phyloP scores from a whole-genome alignment of 2,797 vertebrate genomes.

The Smutsia gigantea region DNA sequence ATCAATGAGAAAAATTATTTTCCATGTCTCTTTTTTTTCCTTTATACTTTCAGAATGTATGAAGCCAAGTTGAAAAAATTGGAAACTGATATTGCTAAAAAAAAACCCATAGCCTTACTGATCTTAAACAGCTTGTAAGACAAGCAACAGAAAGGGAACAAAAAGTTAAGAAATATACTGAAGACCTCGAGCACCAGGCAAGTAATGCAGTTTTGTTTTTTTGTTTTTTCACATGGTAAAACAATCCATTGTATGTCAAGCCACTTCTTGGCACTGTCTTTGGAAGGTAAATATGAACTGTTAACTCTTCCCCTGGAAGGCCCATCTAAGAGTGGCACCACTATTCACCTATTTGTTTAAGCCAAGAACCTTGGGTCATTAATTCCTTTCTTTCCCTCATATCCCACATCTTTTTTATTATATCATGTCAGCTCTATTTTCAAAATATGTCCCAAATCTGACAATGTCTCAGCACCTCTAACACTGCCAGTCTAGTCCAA shows the following conservation, averaged over 20 bases:
- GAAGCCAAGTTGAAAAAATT: constrained; percentile 94
- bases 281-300: not conserved
- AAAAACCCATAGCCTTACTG: constrained; percentile 89
- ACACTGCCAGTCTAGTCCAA: not conserved
- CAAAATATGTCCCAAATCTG: not conserved
- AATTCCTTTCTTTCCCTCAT: not conserved
- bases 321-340: not conserved
- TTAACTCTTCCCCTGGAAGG: not conserved
- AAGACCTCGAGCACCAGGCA: constrained; percentile 91
- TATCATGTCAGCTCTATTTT: not conserved
- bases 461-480: not conserved
- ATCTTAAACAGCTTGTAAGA: constrained; percentile 90
- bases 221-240: constrained; percentile 32
- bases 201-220: constrained; percentile 61
- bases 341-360: not conserved
- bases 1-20: constrained; percentile 29
- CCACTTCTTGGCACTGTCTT: not conserved
- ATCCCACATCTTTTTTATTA: not conserved
- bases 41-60: constrained; percentile 89
- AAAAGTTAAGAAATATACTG: constrained; percentile 82
- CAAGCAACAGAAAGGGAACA: constrained; percentile 90
- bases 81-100: constrained; percentile 90
- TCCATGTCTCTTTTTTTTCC: constrained; percentile 44
- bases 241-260: not conserved
- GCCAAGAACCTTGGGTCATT: not conserved